A percentile compares a stretch with the other conserved stretches of the same genome.
These are phyloP conservation scores for Metridium senile DNA, from an alignment of 92 coral and sea anemone species.

Conservation along the genomic window DNA sequence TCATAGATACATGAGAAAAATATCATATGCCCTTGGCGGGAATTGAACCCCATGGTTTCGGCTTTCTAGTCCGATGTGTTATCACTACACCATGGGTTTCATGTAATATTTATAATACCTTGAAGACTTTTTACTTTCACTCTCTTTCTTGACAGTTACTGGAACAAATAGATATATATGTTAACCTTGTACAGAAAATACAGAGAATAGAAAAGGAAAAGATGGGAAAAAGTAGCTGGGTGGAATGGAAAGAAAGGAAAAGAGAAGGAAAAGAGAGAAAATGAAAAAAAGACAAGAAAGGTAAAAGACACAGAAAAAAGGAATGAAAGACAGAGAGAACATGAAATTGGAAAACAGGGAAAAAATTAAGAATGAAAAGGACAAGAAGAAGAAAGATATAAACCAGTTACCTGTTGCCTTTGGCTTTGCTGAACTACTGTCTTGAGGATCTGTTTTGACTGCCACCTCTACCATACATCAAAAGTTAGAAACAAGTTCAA, in stretches of 20 bases:
- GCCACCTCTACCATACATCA: slow-evolving; percentile 34
- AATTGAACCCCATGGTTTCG: no score
- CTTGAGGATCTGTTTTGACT: slow-evolving; percentile 62
- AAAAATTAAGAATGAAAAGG: neutral
- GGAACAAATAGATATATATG: neutral
- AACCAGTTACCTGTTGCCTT: slow-evolving; percentile 61
- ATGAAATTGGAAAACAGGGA: neutral
- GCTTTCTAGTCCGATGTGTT: no score
- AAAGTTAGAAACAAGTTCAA: neutral
- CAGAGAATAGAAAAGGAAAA: neutral
- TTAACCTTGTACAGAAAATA: neutral
- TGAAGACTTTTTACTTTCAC: slow-evolving; percentile 60
- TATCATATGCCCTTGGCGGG: no score
- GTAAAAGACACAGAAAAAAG: neutral
- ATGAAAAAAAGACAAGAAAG: neutral
- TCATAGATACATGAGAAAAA: no score
- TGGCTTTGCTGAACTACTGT: slow-evolving; percentile 51
- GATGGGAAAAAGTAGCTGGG: neutral
- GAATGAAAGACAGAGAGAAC: neutral
- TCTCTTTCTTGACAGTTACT: slow-evolving; percentile 76
- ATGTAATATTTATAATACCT: no score
- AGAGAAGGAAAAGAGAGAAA: neutral
- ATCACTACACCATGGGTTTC: no score
- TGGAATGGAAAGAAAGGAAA: no score
- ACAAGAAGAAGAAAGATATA: neutral